Conservation (phyloP, 2,888 invertebrate genomes). For the Artemia sp. region DNA sequence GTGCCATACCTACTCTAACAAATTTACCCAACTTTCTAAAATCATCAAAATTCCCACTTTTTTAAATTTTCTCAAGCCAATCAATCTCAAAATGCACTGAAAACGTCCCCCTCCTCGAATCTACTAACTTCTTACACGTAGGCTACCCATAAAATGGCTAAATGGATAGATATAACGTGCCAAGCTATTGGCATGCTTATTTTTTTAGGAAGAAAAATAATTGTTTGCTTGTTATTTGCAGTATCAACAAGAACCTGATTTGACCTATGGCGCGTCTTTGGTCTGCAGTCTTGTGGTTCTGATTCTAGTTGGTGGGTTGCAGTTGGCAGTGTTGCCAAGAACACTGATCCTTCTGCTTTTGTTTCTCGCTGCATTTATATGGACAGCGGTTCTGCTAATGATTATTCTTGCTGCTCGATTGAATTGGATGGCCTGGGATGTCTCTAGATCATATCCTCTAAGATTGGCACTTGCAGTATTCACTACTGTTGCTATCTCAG, state of each 20-base stretch:
- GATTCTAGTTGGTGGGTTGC: constrained; percentile 54
- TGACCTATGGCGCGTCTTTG: constrained; percentile 26
- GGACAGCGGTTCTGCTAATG: constrained; percentile 73
- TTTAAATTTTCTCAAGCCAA: too few species aligned
- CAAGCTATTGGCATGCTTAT: background rate
- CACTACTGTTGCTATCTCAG: constrained; percentile 66
- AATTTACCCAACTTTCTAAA: too few species aligned
- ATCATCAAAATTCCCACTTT: too few species aligned
- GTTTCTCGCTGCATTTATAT: constrained; percentile 73
- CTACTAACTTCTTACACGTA: too few species aligned
- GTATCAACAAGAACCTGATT: constrained; percentile 57
- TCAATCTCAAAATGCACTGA: too few species aligned
- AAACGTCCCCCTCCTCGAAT: too few species aligned
- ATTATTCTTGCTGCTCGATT: constrained; percentile 62
- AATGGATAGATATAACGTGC: background rate
- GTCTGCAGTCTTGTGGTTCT: constrained; percentile 57
- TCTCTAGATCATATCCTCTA: constrained; percentile 61
- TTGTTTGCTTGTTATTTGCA: constrained; percentile 33
- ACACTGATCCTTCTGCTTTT: constrained; percentile 64
- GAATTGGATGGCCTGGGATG: constrained; percentile 67
- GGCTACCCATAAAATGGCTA: too few species aligned
- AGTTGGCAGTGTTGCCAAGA: constrained; percentile 61
- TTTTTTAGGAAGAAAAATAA: background rate
- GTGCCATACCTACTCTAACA: too few species aligned
- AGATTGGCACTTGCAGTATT: constrained; percentile 70